Evolutionary conservation across 2,888 invertebrate genomes (phyloP).

Genomic region (Drepana falcataria): DNA sequence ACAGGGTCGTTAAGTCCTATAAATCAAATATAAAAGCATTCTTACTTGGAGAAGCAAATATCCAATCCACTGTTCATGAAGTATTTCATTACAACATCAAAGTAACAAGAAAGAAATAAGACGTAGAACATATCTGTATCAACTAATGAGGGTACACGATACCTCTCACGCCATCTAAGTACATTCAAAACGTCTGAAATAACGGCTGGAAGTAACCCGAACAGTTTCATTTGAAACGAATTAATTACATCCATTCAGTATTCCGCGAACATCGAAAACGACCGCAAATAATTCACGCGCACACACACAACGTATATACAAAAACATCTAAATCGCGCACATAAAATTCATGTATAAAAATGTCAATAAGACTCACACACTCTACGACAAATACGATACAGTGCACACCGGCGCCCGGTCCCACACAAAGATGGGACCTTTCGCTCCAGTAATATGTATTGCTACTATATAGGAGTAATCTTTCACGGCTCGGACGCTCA

Average conservation of each 20-base stretch:
- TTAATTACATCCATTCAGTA: constrained; percentile 69
- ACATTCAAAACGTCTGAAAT: constrained; percentile 5
- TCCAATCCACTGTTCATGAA: not conserved
- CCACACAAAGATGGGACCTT: constrained; percentile 39
- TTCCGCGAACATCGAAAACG: constrained; percentile 60
- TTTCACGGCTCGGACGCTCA: constrained; percentile 50
- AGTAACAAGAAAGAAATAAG: not conserved
- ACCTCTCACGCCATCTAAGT: not conserved
- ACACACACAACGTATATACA: constrained; percentile 38
- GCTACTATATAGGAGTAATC: constrained; percentile 60
- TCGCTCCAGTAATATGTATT: constrained; percentile 54
- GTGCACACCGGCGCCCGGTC: constrained; percentile 18
- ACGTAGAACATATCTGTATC: not conserved
- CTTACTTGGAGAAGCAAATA: no score
- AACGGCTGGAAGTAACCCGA: constrained; percentile 22
- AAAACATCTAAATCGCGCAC: constrained; percentile 61
- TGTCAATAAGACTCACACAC: constrained; percentile 69
- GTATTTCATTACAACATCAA: not conserved
- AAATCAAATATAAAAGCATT: no score
- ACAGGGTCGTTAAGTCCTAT: no score
- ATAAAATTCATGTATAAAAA: constrained; percentile 76
- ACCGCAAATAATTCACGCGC: constrained; percentile 60
- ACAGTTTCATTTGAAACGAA: constrained; percentile 57
- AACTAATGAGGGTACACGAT: not conserved
- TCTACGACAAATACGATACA: constrained; percentile 35